Base-by-base conservation (phyloP, 2,113 vertebrate species). In the Sebastes schlegelii region DNA sequence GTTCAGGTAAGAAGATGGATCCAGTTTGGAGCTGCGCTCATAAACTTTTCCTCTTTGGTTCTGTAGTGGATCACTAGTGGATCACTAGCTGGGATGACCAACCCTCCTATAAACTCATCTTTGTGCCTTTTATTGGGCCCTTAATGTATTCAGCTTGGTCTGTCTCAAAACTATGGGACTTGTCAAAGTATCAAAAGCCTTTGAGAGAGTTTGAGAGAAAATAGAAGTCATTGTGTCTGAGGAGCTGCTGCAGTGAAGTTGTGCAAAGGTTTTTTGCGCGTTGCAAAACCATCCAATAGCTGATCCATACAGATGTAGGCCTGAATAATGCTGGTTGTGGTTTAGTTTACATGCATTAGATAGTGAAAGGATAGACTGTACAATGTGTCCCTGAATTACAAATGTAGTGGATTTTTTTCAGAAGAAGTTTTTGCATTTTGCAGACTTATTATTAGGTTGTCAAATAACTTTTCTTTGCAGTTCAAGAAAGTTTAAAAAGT, bases 1-100 rank as follows among this genome's bases (percentile, higher is more conserved):
- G 92, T 92, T 94, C 95, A 96, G 95, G 95, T 96, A 94, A 95
- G 95, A 86, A 12, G 71, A 76, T 58, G 61, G 64, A 14, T 65
- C 26, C 54, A 54, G 17, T 71, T 66, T 71, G 58, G 43, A 77
- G 79, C 62, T 52, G 69, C 70, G 19, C 70, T 34, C 19, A 23
- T 73, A 89, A 71, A 7, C 2, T 58, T 79, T 70, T 73, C 57
- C 46, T 26, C 42, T 52, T 43, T 55, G 67, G 17, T 77, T 34
- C 34, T 11, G 2, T 2, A 62, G 66, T 60, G 65, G 74, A 74
- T 55, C 77, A 40, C 49, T 2, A 62, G 66, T 60, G 65, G 74
- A 74, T 55, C 77, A 40, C 49, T 34, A 4, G 3, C 34, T 66
- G 77, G 21, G 80, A 77, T 74, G 66, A 23, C 73, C 40, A 70